These are phyloP conservation scores for Pelusios castaneus DNA, from an alignment of 2,113 vertebrate genomes.

Conservation along the genomic window DNA sequence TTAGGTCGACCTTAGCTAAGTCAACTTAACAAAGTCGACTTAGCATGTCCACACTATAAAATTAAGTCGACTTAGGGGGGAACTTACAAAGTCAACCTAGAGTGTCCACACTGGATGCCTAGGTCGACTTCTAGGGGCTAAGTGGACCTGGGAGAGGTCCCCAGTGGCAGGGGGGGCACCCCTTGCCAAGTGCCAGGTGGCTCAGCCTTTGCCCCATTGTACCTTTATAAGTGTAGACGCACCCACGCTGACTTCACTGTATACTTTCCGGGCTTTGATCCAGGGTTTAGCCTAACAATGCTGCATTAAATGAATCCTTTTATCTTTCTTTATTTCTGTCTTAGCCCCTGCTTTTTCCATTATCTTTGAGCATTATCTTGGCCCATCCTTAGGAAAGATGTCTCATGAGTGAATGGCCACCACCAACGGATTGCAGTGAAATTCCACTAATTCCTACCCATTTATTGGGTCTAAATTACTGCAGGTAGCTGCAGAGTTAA, in stretches of 20 bases:
- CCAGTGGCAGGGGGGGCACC: no score
- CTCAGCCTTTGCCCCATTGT: no score
- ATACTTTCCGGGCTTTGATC: conserved; percentile 57
- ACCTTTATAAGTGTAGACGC: no score
- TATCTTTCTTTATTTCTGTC: neutral
- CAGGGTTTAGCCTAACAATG: conserved; percentile 11
- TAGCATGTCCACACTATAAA: no score
- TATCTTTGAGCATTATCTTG: conserved; percentile 12
- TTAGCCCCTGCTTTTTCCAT: conserved; percentile 13
- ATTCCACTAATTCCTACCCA: neutral
- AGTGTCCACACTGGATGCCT: no score
- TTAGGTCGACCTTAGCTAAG: no score
- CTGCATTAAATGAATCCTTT: conserved; percentile 48
- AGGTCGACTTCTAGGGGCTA: no score
- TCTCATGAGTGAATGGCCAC: neutral
- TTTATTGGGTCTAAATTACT: neutral
- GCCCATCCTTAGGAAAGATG: conserved; percentile 3
- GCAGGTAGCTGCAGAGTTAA: accelerated
- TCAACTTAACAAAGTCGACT: no score
- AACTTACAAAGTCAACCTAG: no score
- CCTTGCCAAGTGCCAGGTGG: no score
- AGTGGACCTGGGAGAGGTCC: no score
- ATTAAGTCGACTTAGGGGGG: no score
- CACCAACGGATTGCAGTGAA: neutral
- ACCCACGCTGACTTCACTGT: conserved; percentile 1